phyloP scores from a whole-genome alignment of 1,140 invertebrate genomes.

The Anastrepha ludens region DNA sequence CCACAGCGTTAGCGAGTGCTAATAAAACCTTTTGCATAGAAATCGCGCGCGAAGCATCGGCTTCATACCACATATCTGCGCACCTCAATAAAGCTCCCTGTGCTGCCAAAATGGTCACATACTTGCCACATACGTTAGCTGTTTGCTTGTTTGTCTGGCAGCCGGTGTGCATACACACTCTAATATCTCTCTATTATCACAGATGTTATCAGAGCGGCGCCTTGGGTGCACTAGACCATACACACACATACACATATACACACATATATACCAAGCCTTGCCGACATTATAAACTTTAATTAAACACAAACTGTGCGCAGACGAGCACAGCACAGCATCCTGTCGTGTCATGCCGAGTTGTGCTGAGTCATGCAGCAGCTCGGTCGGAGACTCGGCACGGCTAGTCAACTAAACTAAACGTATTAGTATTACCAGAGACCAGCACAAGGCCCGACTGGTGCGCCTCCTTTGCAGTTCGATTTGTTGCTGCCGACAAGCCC shows the following conservation, averaged over 20 bases:
- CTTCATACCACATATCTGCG: not conserved
- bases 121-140: not conserved
- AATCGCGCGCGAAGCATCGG: not conserved
- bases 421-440: constrained; percentile 21
- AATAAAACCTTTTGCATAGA: constrained; percentile 30
- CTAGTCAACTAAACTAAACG: constrained; percentile 44
- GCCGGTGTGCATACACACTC: not conserved
- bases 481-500: not conserved
- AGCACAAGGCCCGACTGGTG: not conserved
- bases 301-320: constrained; percentile 25
- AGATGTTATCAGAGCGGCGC: constrained; percentile 18
- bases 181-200: constrained; percentile 23
- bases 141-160: not conserved
- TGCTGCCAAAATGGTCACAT: not conserved
- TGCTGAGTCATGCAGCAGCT: not conserved
- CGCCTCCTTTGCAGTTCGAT: not conserved
- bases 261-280: not conserved
- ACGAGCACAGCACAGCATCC: constrained; percentile 1
- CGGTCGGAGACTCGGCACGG: not conserved
- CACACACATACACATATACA: not conserved
- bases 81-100: not conserved
- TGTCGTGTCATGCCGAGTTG: not conserved
- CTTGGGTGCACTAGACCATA: not conserved
- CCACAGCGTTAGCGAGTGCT: not conserved
- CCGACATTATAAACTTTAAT: constrained; percentile 44